phyloP scores from a whole-genome alignment of 2,113 vertebrate genomes.

The Hirundichthys speculiger region DNA sequence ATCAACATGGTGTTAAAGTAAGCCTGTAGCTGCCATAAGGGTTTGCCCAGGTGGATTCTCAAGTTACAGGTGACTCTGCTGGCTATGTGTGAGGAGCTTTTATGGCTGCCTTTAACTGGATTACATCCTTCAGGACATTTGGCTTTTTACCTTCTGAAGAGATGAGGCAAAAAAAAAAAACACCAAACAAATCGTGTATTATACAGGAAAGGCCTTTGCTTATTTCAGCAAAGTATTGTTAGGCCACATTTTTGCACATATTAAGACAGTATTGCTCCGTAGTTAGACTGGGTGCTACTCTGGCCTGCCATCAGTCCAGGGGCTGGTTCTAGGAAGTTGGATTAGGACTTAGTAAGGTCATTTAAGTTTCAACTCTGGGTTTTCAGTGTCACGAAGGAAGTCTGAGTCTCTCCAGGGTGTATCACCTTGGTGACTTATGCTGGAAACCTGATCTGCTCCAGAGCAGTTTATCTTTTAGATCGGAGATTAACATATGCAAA shows the following conservation, averaged over 20 bases:
- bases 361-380: neutral
- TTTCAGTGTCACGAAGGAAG: neutral
- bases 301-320: neutral
- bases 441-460: neutral
- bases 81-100: constrained; percentile 8
- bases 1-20: neutral
- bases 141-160: no score
- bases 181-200: no score
- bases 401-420: neutral
- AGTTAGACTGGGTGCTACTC: no score
- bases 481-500: no score
- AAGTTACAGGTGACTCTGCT: constrained; percentile 17
- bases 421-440: neutral
- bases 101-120: constrained; percentile 3
- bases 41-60: constrained; percentile 25
- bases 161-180: no score
- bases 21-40: neutral
- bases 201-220: no score
- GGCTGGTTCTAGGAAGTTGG: neutral
- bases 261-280: no score
- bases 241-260: no score
- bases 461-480: neutral
- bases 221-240: no score
- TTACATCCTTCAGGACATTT: constrained; percentile 10
- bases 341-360: neutral